A percentile compares a stretch with the other conserved stretches of the same genome.
Conservation (phyloP, 2,888 invertebrate species). For the Drosophila nr. perissopoda region DNA sequence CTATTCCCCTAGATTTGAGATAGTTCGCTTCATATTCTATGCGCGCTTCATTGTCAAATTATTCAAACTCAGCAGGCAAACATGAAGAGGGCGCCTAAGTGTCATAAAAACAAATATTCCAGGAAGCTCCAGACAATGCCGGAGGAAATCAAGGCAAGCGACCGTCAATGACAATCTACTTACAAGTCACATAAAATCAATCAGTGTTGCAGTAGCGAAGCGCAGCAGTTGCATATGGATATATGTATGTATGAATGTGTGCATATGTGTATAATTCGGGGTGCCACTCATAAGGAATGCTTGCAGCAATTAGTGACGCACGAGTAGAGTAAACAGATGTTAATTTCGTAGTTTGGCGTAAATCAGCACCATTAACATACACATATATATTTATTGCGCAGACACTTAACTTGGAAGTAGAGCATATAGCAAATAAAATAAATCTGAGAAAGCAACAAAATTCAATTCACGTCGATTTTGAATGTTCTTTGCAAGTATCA, state of each 20-base stretch:
- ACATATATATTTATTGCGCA: background rate
- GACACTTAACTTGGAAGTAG: constrained; percentile 11
- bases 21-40: constrained; percentile 56
- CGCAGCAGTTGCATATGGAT: constrained; percentile 18
- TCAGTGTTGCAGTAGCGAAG: constrained; percentile 59
- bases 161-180: constrained; percentile 53
- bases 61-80: constrained; percentile 53
- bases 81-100: constrained; percentile 43
- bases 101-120: constrained; percentile 72
- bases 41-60: constrained; percentile 59
- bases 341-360: constrained; percentile 60
- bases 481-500: constrained; percentile 10
- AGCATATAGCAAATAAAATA: constrained; percentile 12
- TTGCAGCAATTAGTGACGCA: constrained; percentile 69
- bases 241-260: background rate
- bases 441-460: background rate
- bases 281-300: constrained; percentile 40
- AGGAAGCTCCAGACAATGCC: constrained; percentile 20
- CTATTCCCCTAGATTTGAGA: constrained; percentile 29
- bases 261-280: background rate
- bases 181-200: constrained; percentile 74
- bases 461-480: constrained; percentile 7
- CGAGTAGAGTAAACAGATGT: constrained; percentile 71
- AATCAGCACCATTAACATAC: constrained; percentile 47
- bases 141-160: constrained; percentile 9